Evolutionary conservation across 2,888 invertebrate genomes (phyloP), one percentile per base, ranked within the genome.

Genomic region (Amphipyra tragopoginis): DNA sequence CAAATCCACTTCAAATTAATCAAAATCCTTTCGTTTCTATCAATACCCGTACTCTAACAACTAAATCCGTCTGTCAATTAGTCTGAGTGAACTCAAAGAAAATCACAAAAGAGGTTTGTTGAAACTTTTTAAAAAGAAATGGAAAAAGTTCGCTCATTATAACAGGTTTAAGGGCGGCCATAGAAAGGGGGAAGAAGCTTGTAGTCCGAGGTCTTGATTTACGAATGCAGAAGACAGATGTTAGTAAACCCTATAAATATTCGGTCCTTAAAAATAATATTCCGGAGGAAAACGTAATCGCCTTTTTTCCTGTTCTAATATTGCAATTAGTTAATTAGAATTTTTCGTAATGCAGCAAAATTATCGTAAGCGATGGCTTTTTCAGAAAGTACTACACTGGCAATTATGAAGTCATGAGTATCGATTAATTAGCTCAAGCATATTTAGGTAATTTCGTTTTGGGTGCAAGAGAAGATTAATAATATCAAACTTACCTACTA

Each of bases 61-160:
- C 51, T 69, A 62, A 70, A 68, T 62, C 75, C 68, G 47, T 51
- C 82, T 78, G 85, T 84, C 88, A 86, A 84, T 86, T 86, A 85
- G 79, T 76, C 70, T 42, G 79, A 80, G 77, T 82, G 84, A 85
- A 85, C 81, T 77, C 77, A 76, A 78, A 83, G 83, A 84, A 83
- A 82, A 85, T 82, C 75, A 80, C 80, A 81, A 87, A 86, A 85
- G 85, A 77, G 74, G 76, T 75, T 77, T 74, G 77, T 75, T 65
- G 42, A 21, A 77, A 79, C 50, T 77, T 79, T 85, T 76, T 74
- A 83, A 84, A 87, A 89, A 89, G 86, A 85, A 91, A 92, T 90
- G 90, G 88, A 87, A 88, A 91, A 92, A 93, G 83, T 92, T 93
- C 81, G 76, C 89, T 91, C 91, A 90, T 92, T 92, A 92, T 90